Evolutionary conservation across 92 coral and sea anemone genomes (phyloP), one percentile per base, ranked within the genome.

Genomic region (Phenganax subtilis): DNA sequence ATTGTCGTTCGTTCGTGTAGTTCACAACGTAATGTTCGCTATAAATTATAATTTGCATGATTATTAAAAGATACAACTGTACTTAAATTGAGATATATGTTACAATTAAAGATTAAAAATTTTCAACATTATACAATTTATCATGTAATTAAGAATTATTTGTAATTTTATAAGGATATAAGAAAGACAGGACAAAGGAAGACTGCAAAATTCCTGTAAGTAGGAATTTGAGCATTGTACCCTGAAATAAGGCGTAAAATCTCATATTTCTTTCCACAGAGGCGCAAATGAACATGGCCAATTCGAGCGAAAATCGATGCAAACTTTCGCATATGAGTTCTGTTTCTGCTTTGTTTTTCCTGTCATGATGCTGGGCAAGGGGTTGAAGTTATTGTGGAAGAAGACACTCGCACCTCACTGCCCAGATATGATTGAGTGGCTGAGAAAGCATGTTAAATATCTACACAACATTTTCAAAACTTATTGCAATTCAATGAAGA

Each of bases 301-400:
- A 72, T 37, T 37, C 5, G 89, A 52, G 53, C 6, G 92, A 77
- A 93, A 83, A 90, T 91, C 87, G 82, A 77, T 67, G 55, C 83
- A 65, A 27, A 94, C 91, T 71, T 85, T 93, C 80, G 47, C 86
- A 14, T 91, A 90, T 74, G 92, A 93, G 73, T 77, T 92, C 51
- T 84, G 91, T 84, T 93, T 93, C 90, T 91, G 91, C 85, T 80
- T 91, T 75, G 61, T 93, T 20, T 66, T 90, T 14, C 98, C 98
- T 7, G 88, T 88, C 54, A 75, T 91, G 74, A 71, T 90, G 68
- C 66, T 86, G 29, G 86, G 71, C 70, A 70, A 84, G 59, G 58
- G 85, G 7, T 75, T 84, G 10, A 59, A 61, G 29, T 82, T 8
- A 9, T 0, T 75, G 4, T 75, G 62, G 80, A 55, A 17, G 64